Percentiles rank a stretch among this genome's conserved stretches.
Conservation (phyloP, 1,140 invertebrate genomes). For the Diprion similis region DNA sequence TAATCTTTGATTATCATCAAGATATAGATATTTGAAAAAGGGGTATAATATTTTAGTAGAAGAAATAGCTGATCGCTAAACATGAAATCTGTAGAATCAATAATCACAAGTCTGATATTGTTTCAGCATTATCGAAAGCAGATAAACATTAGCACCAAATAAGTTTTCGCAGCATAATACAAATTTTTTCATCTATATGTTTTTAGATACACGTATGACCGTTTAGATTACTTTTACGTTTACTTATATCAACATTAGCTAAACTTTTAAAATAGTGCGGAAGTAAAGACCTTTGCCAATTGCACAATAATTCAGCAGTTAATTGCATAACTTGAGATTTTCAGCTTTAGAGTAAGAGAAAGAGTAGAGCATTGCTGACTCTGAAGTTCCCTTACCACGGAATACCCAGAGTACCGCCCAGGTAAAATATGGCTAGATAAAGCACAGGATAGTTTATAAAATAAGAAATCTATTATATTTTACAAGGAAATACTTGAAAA, state of each 20-base stretch:
- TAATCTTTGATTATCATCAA: too few relatives aligned
- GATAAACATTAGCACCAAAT: not conserved
- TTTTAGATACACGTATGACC: not conserved
- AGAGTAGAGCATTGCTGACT: not conserved
- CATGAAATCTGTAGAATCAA: too few relatives aligned
- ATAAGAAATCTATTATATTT: not conserved
- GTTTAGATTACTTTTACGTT: not conserved
- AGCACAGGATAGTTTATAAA: not conserved
- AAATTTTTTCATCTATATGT: not conserved
- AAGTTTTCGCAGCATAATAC: not conserved
- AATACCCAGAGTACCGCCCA: not conserved
- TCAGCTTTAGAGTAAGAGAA: not conserved
- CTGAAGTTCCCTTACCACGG: not conserved
- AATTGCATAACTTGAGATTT: not conserved
- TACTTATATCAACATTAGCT: not conserved
- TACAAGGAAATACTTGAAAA: not conserved
- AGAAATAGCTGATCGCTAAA: too few relatives aligned
- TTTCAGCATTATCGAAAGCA: not conserved
- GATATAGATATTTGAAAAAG: too few relatives aligned
- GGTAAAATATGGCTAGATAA: constrained; percentile 3
- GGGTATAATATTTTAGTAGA: too few relatives aligned
- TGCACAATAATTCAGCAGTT: not conserved
- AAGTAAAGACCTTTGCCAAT: not conserved
- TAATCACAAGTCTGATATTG: not conserved
- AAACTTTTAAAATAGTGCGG: not conserved